Base-by-base conservation (phyloP, 2,888 invertebrate genomes). In the Catocala nupta region DNA sequence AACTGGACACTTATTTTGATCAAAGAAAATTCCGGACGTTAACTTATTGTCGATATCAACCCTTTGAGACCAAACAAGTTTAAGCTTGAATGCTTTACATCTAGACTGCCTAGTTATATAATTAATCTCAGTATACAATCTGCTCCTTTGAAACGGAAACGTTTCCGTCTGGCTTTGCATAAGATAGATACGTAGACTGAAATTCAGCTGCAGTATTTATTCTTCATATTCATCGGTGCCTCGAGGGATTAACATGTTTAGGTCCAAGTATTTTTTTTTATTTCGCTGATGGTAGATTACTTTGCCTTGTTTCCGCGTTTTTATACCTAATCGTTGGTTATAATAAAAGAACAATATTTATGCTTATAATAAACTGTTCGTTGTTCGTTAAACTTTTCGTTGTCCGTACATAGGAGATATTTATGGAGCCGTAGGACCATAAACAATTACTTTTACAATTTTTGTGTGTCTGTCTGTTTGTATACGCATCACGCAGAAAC, bases 51-150 rank as follows among this genome's bases (percentile, higher is more conserved):
- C 25, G 25, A 51, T 61, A 51, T 51, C 11, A 42, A 44, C 9
- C n/a, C 44, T 59, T 13, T 16, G 7, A 58, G 65, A 67, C 74
- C 66, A 68, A 62, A 65, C 72, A 16, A 16, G 6, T 13, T 36
- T 10, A 51, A 51, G 51, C 36, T 36, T 51, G 9, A 39, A 12
- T 11, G 36, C 16, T 47, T 13, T 16, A 9, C 9, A 16, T 47
- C 16, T 8, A 47, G 8, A 3, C 8, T 42, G 25, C 7, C n/a
- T 59, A 55, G 52, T 56, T 72, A 65, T 65, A 65, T 57, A 73
- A 75, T 71, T 65, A 61, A 63, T 60, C 55, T 63, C 52, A 34
- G 33, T 10, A 53, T 62, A 34, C 42, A 1, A 36, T 16, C 43
- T 60, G 25, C 45, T 16, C 52, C 47, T 44, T 60, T 42, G 0